Base-by-base conservation (phyloP, 1,140 invertebrate species). In the Glomeris maerens region DNA sequence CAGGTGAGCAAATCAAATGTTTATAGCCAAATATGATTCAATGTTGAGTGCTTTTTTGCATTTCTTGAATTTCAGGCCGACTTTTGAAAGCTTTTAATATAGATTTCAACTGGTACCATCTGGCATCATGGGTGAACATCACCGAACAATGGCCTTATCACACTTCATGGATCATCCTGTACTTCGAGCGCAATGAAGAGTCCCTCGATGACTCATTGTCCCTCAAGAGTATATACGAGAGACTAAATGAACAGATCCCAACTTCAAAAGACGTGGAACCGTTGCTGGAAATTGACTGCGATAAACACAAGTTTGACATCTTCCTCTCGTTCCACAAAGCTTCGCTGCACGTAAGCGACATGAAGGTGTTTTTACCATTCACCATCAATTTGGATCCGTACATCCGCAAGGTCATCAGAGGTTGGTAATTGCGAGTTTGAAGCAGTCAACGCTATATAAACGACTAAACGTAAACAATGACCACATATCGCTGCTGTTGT, bases 71-170 rank as follows among this genome's bases (percentile, higher is more conserved):
- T 68, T 26, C 55, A 83, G 91, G 92, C 49, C 81, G 94, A 39
- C 73, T 98, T 52, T 70, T 98, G 53, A 91, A 97, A 75, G 89
- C 94, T 59, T 97, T 97, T 74, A 90, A 95, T 70, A 90, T 98
- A 54, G 94, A 98, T 64, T 98, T 98, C 68, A 95, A 92, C 67
- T 98, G 94, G 94, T 91, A 95, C 68, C 83, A 92, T 57, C 71
- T 97, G 54, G 88, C 90, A 45, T 88, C 85, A 46, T 98, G 93
- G 93, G 85, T 97, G 42, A 98, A 98, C 66, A 81, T 98, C 27
- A 95, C 92, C 0, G 95, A 98, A 66, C 94, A 98, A 66, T 98
- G 94, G 94, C 93, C 94, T 0, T 91, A 93, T 66, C 74, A 92
- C 49, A 89, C 91, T 10, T 95, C 91, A 14, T 98, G 93, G 91